Conservation (phyloP, 2,113 vertebrate genomes). For the Nerophis lumbriciformis region DNA sequence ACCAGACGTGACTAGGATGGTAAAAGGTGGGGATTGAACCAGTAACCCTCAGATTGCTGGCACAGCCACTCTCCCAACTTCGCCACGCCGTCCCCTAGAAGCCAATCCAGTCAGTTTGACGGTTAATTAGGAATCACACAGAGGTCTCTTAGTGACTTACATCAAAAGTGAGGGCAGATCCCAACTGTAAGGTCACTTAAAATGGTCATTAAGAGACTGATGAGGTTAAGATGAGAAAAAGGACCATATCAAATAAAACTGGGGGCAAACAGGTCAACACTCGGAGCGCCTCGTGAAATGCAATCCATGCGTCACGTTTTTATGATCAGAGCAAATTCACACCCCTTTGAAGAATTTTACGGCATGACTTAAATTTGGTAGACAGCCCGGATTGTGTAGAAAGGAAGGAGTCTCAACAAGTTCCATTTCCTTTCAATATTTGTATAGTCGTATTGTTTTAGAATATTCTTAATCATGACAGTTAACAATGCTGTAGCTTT, state of each 20-base stretch:
- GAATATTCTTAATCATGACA: too few species aligned
- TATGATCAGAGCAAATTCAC: constrained; percentile 32
- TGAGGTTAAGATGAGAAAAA: constrained; percentile 22
- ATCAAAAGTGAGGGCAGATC: constrained; percentile 23
- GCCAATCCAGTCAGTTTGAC: neutral
- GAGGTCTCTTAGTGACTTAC: constrained; percentile 6
- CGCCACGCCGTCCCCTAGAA: too few species aligned
- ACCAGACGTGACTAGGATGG: too few species aligned
- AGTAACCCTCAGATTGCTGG: too few species aligned
- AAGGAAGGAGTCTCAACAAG: too few species aligned
- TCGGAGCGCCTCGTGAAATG: constrained; percentile 23
- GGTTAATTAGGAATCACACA: neutral
- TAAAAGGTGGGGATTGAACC: too few species aligned
- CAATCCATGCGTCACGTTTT: neutral
- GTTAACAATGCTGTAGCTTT: too few species aligned
- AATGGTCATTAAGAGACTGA: constrained; percentile 24
- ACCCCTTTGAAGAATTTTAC: constrained; percentile 39
- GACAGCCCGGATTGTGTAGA: neutral
- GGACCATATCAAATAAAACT: constrained; percentile 33
- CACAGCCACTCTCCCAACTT: too few species aligned
- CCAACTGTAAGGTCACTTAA: constrained; percentile 29
- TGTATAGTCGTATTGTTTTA: too few species aligned
- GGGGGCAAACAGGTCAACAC: constrained; percentile 39
- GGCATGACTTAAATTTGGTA: constrained; percentile 9
- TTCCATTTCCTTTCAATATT: too few species aligned